Evolutionary conservation across 2,113 vertebrate genomes (phyloP).

Genomic region (Eudorcas thomsonii): DNA sequence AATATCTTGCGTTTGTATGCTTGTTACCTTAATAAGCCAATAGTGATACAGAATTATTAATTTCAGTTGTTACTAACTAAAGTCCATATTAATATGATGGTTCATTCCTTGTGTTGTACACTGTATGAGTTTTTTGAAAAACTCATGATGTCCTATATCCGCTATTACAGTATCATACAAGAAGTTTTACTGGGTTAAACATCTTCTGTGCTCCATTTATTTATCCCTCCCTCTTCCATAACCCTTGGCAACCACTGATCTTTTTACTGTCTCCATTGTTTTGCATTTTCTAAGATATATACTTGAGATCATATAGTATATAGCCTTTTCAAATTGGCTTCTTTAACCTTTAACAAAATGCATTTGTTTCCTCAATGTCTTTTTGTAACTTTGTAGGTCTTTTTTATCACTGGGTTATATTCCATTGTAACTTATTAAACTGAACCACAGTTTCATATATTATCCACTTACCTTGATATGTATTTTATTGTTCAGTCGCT

Average conservation of each 20-base stretch:
- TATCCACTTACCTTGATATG: not conserved
- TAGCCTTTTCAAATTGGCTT: not conserved
- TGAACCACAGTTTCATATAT: not conserved
- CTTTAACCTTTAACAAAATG: not conserved
- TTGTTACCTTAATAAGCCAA: not conserved
- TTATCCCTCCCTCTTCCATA: not conserved
- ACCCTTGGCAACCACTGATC: not conserved
- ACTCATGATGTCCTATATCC: not conserved
- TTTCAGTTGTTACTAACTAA: not conserved
- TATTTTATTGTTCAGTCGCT: not conserved
- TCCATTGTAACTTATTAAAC: not conserved
- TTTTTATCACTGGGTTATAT: not conserved
- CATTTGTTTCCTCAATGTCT: not conserved
- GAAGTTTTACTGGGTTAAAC: not conserved
- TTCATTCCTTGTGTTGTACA: not conserved
- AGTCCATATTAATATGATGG: not conserved
- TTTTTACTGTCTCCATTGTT: not conserved
- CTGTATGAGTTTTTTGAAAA: not conserved
- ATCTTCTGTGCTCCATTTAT: not conserved
- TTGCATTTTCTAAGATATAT: not conserved
- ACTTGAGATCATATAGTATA: not conserved
- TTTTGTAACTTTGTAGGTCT: not conserved
- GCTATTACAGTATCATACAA: not conserved
- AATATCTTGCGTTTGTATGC: not conserved
- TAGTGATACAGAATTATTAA: not conserved